Evolutionary conservation across 2,888 invertebrate species (phyloP).

Genomic region (Hedya salicella): DNA sequence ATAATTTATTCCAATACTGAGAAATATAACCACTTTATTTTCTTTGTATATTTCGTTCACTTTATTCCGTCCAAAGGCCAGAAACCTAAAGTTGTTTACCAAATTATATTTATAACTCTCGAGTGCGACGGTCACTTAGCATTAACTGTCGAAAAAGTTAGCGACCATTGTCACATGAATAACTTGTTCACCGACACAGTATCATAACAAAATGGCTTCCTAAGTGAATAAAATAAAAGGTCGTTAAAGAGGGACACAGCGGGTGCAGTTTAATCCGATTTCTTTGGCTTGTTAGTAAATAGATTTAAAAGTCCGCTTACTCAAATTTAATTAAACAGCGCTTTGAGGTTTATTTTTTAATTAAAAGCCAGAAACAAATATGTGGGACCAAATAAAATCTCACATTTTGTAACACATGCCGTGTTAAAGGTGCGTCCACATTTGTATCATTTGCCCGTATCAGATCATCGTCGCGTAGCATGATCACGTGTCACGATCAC

Average conservation of each 20-base stretch:
- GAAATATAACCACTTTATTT: too few species aligned
- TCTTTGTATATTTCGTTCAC: too few species aligned
- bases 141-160: background rate
- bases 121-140: too few species aligned
- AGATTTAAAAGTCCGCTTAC: slow-evolving; percentile 15
- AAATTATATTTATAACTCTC: too few species aligned
- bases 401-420: background rate
- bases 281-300: slow-evolving; percentile 23
- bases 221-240: background rate
- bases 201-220: background rate
- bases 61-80: too few species aligned
- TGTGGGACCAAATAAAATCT: too few species aligned
- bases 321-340: slow-evolving; percentile 8
- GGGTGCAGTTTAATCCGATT: slow-evolving; percentile 32
- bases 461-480: too few species aligned
- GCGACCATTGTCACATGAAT: background rate
- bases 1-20: too few species aligned
- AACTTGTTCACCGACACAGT: background rate
- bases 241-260: background rate
- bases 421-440: too few species aligned
- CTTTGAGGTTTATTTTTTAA: slow-evolving; percentile 13
- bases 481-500: too few species aligned
- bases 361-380: slow-evolving; percentile 2
- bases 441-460: too few species aligned
- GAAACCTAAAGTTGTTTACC: too few species aligned